Evolutionary conservation across 2,113 vertebrate species (phyloP).

Genomic region (Sarotherodon lohbergeri): DNA sequence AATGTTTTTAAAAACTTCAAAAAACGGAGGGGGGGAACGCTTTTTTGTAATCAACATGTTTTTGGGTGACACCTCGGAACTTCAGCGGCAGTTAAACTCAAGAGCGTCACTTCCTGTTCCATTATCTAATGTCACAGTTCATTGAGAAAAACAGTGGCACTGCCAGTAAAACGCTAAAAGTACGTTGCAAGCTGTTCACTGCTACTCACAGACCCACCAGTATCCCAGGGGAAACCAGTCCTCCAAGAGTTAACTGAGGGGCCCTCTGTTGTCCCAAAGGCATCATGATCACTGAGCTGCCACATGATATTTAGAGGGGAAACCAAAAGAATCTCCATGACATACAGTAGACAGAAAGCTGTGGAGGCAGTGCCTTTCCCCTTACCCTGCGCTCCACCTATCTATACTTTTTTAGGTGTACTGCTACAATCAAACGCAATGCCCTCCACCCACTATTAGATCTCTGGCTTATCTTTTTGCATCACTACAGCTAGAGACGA

Average conservation of each 20-base stretch:
- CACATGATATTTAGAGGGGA: background rate
- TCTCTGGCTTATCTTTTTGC: conserved; percentile 11
- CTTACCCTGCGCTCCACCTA: conserved; percentile 37
- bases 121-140: conserved; percentile 55
- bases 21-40: background rate
- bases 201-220: background rate
- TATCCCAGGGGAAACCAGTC: conserved; percentile 28
- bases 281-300: conserved; percentile 9
- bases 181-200: background rate
- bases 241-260: background rate
- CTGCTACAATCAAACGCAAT: conserved; percentile 22
- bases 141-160: conserved; percentile 62
- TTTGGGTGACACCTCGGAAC: background rate
- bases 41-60: background rate
- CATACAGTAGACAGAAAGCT: conserved; percentile 47
- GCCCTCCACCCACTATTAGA: conserved; percentile 42
- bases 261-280: conserved; percentile 1
- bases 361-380: conserved; percentile 4
- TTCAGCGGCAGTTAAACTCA: background rate
- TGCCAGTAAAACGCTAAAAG: conserved; percentile 39
- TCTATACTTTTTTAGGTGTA: conserved; percentile 23
- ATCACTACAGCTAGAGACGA: background rate
- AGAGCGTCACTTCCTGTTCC: conserved; percentile 37
- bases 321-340: conserved; percentile 23
- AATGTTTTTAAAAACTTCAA: background rate